Conservation (phyloP, 2,888 invertebrate species). For the Agapetus fuscipes region DNA sequence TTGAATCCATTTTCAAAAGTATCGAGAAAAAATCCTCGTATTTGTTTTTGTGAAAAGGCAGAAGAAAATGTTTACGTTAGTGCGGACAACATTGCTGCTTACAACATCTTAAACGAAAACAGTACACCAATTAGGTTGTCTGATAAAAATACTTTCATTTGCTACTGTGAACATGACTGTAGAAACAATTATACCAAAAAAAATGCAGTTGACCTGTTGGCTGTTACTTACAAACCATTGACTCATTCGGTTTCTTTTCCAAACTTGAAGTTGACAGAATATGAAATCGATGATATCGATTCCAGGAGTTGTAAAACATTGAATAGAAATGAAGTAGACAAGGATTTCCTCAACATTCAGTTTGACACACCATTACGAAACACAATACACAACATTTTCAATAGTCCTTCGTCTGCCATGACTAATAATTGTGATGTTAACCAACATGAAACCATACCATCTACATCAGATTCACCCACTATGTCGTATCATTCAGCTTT, state of each 20-base stretch:
- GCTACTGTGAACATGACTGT: conserved; percentile 40
- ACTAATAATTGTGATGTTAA: neutral
- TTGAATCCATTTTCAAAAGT: conserved; percentile 32
- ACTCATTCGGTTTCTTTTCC: conserved; percentile 19
- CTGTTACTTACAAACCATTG: conserved; percentile 9
- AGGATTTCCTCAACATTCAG: neutral
- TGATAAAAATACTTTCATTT: conserved; percentile 34
- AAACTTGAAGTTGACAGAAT: conserved; percentile 6
- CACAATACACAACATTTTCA: too few species aligned
- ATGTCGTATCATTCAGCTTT: conserved; percentile 3
- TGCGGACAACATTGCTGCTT: conserved; percentile 38
- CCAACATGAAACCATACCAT: neutral
- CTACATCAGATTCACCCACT: neutral
- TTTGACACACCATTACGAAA: neutral
- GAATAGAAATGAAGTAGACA: neutral
- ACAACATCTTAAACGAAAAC: conserved; percentile 25
- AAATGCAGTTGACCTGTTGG: too few species aligned
- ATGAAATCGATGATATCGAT: neutral
- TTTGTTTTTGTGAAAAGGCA: conserved; percentile 40
- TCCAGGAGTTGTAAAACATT: neutral
- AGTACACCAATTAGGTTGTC: conserved; percentile 29
- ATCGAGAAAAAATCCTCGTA: conserved; percentile 14
- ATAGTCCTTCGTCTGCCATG: neutral
- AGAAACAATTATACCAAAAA: conserved; percentile 33
- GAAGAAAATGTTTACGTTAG: conserved; percentile 37